Evolutionary conservation across 2,888 invertebrate species (phyloP).

Genomic region (Dyspetes luteomarginatus): DNA sequence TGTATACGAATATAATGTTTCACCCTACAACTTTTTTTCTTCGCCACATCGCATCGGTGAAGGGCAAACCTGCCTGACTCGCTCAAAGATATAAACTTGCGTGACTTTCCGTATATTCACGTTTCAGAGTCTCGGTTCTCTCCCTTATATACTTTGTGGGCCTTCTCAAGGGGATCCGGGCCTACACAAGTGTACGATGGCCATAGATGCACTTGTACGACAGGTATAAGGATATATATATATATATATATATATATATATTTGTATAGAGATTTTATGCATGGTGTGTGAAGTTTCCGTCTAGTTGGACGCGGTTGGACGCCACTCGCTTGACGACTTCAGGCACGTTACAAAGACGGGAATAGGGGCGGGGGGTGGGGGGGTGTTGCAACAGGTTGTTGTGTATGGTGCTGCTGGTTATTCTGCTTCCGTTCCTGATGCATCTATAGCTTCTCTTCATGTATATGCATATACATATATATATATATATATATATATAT

Average conservation of each 20-base stretch:
- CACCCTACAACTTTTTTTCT: not conserved
- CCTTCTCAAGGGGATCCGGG: slow-evolving; percentile 8
- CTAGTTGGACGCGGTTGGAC: slow-evolving; percentile 55
- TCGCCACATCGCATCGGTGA: no score
- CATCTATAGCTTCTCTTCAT: slow-evolving; percentile 36
- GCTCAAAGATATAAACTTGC: slow-evolving; percentile 13
- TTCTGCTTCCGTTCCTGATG: slow-evolving; percentile 65
- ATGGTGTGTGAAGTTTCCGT: slow-evolving; percentile 45
- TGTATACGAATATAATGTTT: not conserved
- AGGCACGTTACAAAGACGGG: slow-evolving; percentile 62
- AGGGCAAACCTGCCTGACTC: slow-evolving; percentile 10
- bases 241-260: not conserved
- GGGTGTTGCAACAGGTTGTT: slow-evolving; percentile 79
- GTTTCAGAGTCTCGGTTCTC: not conserved
- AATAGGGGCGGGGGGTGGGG: no score
- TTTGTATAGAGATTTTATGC: not conserved
- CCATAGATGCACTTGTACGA: no score
- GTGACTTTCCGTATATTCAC: slow-evolving; percentile 18
- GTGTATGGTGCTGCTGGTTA: slow-evolving; percentile 57
- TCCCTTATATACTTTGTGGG: not conserved
- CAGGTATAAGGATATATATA: not conserved
- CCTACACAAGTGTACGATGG: not conserved
- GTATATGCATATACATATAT: not conserved
- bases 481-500: slow-evolving; percentile 2
- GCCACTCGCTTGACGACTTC: slow-evolving; percentile 61